Evolutionary conservation across 2,797 vertebrate species (phyloP).

Genomic region (Eurystomus glaucurus): DNA sequence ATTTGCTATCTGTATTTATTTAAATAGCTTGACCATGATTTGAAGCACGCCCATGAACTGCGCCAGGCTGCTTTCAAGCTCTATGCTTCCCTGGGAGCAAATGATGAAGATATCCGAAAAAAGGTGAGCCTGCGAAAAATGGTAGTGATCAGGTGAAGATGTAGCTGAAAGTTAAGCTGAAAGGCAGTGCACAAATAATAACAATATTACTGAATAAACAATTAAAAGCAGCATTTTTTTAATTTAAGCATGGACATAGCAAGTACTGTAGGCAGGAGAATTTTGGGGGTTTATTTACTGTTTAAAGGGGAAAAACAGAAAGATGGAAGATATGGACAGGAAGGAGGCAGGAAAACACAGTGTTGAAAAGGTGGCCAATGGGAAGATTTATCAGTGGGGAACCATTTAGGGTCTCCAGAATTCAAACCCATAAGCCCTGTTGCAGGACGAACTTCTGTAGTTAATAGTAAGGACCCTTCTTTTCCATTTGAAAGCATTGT

Average conservation of each 20-base stretch:
- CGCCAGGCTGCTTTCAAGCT: conserved; percentile 99
- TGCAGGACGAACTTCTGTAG: background rate
- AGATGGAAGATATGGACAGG: background rate
- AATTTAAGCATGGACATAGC: background rate
- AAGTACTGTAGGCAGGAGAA: background rate
- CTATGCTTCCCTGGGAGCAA: conserved; percentile 97
- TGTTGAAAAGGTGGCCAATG: background rate
- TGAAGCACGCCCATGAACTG: conserved; percentile 98
- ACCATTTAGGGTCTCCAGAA: background rate
- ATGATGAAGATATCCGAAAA: conserved; percentile 99
- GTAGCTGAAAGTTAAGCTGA: conserved; percentile 67
- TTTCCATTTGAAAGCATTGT: background rate
- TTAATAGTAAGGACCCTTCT: background rate
- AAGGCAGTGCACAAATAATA: conserved; percentile 37
- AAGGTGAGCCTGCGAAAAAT: conserved; percentile 88
- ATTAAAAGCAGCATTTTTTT: background rate
- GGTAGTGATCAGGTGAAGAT: conserved; percentile 46
- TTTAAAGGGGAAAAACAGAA: background rate
- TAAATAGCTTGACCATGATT: conserved; percentile 94
- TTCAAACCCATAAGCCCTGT: background rate
- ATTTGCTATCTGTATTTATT: background rate
- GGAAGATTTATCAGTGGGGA: background rate
- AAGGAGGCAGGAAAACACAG: background rate
- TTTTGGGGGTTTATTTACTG: background rate
- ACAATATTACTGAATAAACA: background rate